Evolutionary conservation across 2,113 vertebrate species (phyloP), one percentile per base, ranked within the genome.

Genomic region (Pipra filicauda): DNA sequence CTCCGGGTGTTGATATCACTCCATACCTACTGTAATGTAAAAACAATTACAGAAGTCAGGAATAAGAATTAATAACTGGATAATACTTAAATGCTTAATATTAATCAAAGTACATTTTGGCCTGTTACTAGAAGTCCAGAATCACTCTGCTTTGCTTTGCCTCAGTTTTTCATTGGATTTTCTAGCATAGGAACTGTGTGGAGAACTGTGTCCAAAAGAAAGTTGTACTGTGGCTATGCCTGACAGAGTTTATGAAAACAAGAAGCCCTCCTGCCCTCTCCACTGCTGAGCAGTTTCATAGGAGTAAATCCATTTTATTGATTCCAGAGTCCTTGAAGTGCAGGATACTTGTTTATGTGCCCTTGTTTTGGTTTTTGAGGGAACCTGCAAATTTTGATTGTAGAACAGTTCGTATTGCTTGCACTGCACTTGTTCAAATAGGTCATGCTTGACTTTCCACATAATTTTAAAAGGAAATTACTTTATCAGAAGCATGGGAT

Each of bases 401-500:
- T 62, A 55, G 41, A 73, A 31, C 7, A 89, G 23, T 86, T 81
- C 41, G 2, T 85, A 58, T 90, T 91, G 57, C 65, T 65, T 85
- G 52, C 70, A 70, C 44, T 93, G 51, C 26, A 77, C 33, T 88
- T 95, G 46, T 55, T 35, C 65, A 97, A 85, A 65, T 73, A 89
- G 18, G 24, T 76, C 67, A 65, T 12, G 13, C 58, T 94, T 61
- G 51, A 58, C 82, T 92, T 95, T 49, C 51, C 61, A 81, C 35
- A 11, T 86, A 82, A 67, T 82, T 83, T 85, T 65, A 18, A 59
- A 67, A 43, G 46, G 61, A 91, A 97, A 92, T 90, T 58, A 91
- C 20, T 57, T 21, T 69, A 87, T 84, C n/a, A 26, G 31, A 94
- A 94, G 46, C 44, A 31, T 35, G 52, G 37, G 30, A 31, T 78